These are phyloP conservation scores for Rhingia campestris DNA, from an alignment of 2,888 invertebrate genomes.

Conservation along the genomic window DNA sequence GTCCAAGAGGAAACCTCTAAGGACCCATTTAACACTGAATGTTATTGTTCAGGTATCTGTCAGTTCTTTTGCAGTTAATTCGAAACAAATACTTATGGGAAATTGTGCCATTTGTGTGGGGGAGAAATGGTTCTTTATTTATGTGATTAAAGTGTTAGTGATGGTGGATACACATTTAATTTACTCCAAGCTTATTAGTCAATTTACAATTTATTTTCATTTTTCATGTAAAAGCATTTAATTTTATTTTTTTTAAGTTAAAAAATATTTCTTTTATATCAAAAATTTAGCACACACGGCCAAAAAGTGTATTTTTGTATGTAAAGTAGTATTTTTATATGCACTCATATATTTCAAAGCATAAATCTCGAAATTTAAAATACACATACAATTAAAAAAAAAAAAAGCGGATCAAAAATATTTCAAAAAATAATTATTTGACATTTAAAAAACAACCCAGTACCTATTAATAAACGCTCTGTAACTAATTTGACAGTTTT, in stretches of 20 bases:
- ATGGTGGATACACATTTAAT: neutral
- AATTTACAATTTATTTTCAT: conserved; percentile 48
- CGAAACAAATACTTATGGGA: conserved; percentile 19
- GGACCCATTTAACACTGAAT: conserved; percentile 54
- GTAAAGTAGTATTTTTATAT: conserved; percentile 4
- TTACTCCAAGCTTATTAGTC: conserved; percentile 38
- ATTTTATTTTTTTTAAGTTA: conserved; percentile 14
- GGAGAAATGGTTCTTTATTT: conserved; percentile 1
- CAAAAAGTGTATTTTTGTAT: conserved; percentile 25
- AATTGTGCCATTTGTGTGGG: neutral
- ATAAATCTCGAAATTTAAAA: too few species aligned
- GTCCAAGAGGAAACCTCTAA: conserved; percentile 58
- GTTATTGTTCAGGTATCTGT: conserved; percentile 12
- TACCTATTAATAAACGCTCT: too few species aligned
- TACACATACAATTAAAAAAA: too few species aligned
- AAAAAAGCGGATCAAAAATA: too few species aligned
- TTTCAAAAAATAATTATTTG: too few species aligned
- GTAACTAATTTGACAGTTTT: too few species aligned
- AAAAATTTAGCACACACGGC: conserved; percentile 73
- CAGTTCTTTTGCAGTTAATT: conserved; percentile 48
- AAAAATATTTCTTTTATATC: conserved; percentile 29
- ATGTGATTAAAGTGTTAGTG: neutral
- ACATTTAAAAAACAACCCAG: too few species aligned
- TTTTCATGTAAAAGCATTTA: conserved; percentile 35
- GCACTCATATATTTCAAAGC: too few species aligned